Percentiles rank a stretch among this genome's conserved stretches.
These are phyloP conservation scores for Protobothrops mucrosquamatus DNA, from an alignment of 2,113 vertebrate species.

Conservation along the genomic window DNA sequence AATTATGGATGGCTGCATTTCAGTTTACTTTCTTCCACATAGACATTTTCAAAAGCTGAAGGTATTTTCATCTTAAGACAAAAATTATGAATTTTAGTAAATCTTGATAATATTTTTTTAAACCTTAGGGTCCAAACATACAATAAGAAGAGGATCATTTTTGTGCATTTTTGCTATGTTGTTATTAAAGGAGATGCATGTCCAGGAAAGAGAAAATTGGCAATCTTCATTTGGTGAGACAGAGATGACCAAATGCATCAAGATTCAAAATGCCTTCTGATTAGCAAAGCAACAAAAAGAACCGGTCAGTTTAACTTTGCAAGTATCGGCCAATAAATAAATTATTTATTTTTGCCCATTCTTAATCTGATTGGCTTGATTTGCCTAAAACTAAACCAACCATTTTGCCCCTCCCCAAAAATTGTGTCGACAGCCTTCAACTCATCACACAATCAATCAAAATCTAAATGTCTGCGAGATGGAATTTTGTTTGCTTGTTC, in stretches of 20 bases:
- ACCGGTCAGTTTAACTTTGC: background rate
- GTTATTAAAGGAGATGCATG: background rate
- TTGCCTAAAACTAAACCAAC: slow-evolving; percentile 39
- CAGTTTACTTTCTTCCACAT: too few relatives aligned
- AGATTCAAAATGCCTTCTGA: background rate
- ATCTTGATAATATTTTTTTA: too few relatives aligned
- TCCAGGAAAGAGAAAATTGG: background rate
- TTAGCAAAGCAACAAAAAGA: background rate
- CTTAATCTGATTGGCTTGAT: slow-evolving; percentile 37
- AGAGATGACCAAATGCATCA: background rate
- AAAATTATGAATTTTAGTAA: background rate
- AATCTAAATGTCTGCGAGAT: slow-evolving; percentile 27
- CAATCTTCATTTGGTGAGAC: background rate
- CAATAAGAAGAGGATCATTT: background rate
- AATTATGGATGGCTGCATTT: too few relatives aligned
- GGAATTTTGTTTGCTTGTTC: slow-evolving; percentile 55
- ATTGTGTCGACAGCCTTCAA: slow-evolving; percentile 59
- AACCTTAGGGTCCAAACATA: background rate
- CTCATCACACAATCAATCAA: slow-evolving; percentile 64
- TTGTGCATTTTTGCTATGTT: background rate
- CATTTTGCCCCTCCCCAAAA: slow-evolving; percentile 46
- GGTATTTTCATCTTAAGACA: too few relatives aligned
- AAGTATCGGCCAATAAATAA: background rate
- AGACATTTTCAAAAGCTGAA: too few relatives aligned
- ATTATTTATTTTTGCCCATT: background rate